Percentiles rank a stretch among this genome's conserved stretches.
Conservation (phyloP, 1,140 invertebrate species). For the Drosophila trapezifrons region DNA sequence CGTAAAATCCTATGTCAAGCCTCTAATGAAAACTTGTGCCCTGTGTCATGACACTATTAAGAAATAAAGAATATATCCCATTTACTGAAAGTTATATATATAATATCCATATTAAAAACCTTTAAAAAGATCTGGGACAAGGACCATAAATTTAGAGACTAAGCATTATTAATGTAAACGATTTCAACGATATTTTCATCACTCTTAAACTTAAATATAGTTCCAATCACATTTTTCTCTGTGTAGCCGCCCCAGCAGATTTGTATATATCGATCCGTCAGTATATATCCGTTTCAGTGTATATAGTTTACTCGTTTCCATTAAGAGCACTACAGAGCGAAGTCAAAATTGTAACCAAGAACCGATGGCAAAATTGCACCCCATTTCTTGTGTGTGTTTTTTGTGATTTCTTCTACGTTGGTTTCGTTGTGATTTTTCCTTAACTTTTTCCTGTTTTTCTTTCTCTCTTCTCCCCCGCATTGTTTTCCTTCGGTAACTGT, state of each 20-base stretch:
- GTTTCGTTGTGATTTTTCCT: constrained; percentile 61
- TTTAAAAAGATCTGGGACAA: not conserved
- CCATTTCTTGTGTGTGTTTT: constrained; percentile 36
- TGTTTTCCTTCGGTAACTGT: constrained; percentile 74
- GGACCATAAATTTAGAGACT: not conserved
- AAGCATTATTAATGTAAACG: not conserved
- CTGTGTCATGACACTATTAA: too few species aligned
- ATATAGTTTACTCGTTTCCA: constrained; percentile 46
- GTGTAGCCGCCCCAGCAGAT: constrained; percentile 1
- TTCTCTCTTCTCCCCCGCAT: constrained; percentile 67
- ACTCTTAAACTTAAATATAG: not conserved
- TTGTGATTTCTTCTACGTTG: constrained; percentile 47
- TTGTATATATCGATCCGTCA: constrained; percentile 22
- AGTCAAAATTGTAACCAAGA: constrained; percentile 12
- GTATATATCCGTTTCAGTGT: constrained; percentile 24
- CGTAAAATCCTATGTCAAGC: too few species aligned
- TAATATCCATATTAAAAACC: not conserved
- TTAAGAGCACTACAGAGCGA: constrained; percentile 29
- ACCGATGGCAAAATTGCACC: constrained; percentile 31
- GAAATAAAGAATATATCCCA: not conserved
- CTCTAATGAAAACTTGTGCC: too few species aligned
- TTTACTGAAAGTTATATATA: not conserved
- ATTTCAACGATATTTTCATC: not conserved
- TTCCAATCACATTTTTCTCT: not conserved
- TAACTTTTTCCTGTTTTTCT: constrained; percentile 61